phyloP scores from a whole-genome alignment of 1,140 invertebrate species.

The Bombus picipes region DNA sequence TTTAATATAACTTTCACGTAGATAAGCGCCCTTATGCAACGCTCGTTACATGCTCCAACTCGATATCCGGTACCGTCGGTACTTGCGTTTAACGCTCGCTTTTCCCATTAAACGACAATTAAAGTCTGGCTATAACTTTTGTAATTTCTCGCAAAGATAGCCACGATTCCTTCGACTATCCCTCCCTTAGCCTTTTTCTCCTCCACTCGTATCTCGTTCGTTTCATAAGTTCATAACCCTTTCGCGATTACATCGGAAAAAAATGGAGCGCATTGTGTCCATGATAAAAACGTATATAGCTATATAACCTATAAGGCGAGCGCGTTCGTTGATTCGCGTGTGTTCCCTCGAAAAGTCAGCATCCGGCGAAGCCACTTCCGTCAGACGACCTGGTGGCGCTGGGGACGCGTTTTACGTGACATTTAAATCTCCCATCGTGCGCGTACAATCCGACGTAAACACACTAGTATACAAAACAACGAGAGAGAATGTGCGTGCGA shows the following conservation, averaged over 20 bases:
- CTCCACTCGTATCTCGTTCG: background rate
- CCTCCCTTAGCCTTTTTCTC: background rate
- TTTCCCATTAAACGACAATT: constrained; percentile 49
- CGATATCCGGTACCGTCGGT: constrained; percentile 13
- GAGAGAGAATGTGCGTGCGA: background rate
- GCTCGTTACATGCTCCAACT: constrained; percentile 27
- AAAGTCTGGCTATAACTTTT: constrained; percentile 39
- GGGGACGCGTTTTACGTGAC: constrained; percentile 15
- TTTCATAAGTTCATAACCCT: background rate
- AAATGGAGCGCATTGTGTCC: too few relatives aligned
- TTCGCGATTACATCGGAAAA: background rate
- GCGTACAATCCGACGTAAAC: constrained; percentile 14
- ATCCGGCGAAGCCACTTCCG: background rate
- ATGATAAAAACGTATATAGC: background rate
- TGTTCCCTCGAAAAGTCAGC: background rate
- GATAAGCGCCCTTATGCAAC: constrained; percentile 46
- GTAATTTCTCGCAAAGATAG: constrained; percentile 31
- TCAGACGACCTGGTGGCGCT: background rate
- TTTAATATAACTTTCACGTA: constrained; percentile 44
- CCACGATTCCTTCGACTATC: constrained; percentile 19
- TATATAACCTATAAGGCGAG: background rate
- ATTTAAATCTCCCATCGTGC: constrained; percentile 36
- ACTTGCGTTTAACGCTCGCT: constrained; percentile 37
- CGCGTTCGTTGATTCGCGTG: background rate
- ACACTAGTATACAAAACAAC: background rate